These are phyloP conservation scores for Cavia aperea DNA, from an alignment of 2,113 vertebrate genomes.

Conservation along the genomic window DNA sequence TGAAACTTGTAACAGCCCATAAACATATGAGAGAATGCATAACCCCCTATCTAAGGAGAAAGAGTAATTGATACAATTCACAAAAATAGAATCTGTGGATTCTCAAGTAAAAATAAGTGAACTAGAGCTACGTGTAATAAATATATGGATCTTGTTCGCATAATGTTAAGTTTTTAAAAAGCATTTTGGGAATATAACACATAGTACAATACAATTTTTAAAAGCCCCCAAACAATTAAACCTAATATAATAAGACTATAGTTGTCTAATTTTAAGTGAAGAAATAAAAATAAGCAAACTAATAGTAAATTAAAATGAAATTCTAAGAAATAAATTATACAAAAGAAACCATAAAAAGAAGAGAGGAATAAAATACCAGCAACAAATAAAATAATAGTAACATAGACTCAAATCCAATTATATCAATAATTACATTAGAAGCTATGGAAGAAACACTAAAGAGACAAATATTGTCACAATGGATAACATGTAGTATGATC, in stretches of 20 bases:
- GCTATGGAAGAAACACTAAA: neutral
- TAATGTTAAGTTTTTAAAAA: conserved; percentile 5
- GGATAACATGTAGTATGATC: neutral
- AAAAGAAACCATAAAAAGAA: neutral
- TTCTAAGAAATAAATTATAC: conserved; percentile 12
- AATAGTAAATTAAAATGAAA: conserved; percentile 23
- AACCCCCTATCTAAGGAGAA: conserved; percentile 3
- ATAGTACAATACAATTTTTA: neutral
- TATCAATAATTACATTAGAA: neutral
- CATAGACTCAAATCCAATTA: neutral
- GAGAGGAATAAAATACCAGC: neutral
- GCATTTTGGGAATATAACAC: neutral
- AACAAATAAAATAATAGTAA: neutral
- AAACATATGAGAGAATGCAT: neutral
- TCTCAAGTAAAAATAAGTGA: neutral
- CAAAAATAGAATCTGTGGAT: neutral
- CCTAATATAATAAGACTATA: neutral
- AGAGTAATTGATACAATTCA: neutral
- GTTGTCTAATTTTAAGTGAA: neutral
- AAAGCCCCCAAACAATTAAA: neutral
- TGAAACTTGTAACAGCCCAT: neutral
- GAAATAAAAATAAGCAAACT: neutral
- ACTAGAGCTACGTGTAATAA: neutral
- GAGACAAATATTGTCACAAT: neutral
- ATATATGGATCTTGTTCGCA: neutral